These are phyloP conservation scores for Ailuropoda melanoleuca DNA, from an alignment of 2,113 vertebrate species.

Conservation along the genomic window DNA sequence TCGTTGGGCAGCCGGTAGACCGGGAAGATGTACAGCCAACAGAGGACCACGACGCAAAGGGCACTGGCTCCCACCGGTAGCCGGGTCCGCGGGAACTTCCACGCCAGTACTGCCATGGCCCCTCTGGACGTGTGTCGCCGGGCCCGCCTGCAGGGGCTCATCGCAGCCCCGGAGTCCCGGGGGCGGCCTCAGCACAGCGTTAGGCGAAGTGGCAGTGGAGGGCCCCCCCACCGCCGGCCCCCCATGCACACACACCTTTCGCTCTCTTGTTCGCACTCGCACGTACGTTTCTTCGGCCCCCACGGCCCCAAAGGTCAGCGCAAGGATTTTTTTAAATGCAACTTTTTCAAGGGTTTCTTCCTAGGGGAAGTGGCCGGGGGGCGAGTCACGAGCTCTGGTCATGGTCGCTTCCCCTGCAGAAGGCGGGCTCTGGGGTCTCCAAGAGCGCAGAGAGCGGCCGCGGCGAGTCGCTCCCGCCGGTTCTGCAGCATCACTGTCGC, in stretches of 20 bases:
- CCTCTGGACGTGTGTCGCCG: constrained; percentile 75
- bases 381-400: constrained; percentile 54
- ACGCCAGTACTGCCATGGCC: constrained; percentile 81
- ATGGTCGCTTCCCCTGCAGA: constrained; percentile 40
- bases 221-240: neutral
- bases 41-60: constrained; percentile 91
- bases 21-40: constrained; percentile 95
- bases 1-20: constrained; percentile 91
- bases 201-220: neutral
- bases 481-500: constrained; percentile 61
- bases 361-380: neutral
- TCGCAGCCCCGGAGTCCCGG: constrained; percentile 14
- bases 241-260: constrained; percentile 52
- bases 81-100: constrained; percentile 90
- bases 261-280: neutral
- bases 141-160: constrained; percentile 69
- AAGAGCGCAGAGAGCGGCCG: neutral
- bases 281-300: constrained; percentile 20
- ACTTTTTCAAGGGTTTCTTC: constrained; percentile 65
- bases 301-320: constrained; percentile 43
- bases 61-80: constrained; percentile 92
- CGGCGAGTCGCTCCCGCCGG: neutral
- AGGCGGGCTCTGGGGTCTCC: neutral
- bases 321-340: constrained; percentile 48
- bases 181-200: constrained; percentile 1